Evolutionary conservation across 2,888 invertebrate species (phyloP), one percentile per base, ranked within the genome.

Genomic region (Zele albiditarsus): DNA sequence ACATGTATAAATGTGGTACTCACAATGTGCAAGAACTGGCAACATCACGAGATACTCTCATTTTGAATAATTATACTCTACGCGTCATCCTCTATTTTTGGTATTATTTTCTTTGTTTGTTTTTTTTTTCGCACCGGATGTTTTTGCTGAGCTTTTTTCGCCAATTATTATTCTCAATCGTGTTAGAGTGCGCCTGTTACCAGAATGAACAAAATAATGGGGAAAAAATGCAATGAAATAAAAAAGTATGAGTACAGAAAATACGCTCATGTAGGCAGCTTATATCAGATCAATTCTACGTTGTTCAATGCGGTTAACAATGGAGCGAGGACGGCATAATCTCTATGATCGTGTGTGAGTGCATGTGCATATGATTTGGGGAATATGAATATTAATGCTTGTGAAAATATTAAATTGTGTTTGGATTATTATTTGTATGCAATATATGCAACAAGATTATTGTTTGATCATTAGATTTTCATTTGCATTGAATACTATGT

Each of bases 351-450:
- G 42, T 42, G 14, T 42, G 14, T 14, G 42, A 5, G 14, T 14
- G 14, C 25, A 58, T 31, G 66, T 53, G 49, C 23, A 53, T 58
- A 57, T 20, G 31, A 69, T 68, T 65, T 74, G 46, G n/a, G 20
- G 25, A 27, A 42, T 71, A 79, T 78, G 75, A 77, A 79, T 79
- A 79, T 77, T 79, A 77, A 79, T 77, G 28, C 68, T 20, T 60
- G 62, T 31, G 28, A 74, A 78, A 76, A 69, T 76, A 76, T 76
- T 65, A 49, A 74, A 72, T 62, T 73, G 31, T 53, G 62, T 38
- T 49, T 14, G 3, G n/a, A 16, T n/a, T 1, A 49, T 23, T 62
- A 28, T 67, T 25, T 16, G 28, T 23, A 27, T 67, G 23, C 3
- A 66, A 67, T 28, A 23, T 42, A 27, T 42, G 8, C n/a, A 49